These are phyloP conservation scores for Sycophaga agraensis DNA, from an alignment of 1,140 invertebrate species.

Conservation along the genomic window DNA sequence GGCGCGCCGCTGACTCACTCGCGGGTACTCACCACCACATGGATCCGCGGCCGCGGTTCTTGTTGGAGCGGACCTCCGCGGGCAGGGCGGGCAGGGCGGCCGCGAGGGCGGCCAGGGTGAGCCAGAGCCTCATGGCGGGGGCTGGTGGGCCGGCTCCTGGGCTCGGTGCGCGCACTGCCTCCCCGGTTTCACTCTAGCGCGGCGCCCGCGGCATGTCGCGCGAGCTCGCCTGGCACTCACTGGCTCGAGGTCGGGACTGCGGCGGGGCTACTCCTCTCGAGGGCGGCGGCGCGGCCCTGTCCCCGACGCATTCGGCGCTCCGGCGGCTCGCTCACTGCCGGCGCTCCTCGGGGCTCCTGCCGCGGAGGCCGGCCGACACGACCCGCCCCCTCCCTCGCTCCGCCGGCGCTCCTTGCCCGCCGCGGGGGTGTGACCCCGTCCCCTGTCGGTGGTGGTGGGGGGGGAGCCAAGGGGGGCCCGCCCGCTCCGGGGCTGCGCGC, in stretches of 20 bases:
- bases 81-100: constrained; percentile 42
- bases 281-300: background rate
- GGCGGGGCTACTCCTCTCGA: no score
- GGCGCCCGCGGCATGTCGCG: background rate
- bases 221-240: no score
- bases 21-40: constrained; percentile 64
- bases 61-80: constrained; percentile 52
- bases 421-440: background rate
- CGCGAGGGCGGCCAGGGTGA: constrained; percentile 44
- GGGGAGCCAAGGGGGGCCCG: background rate
- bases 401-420: constrained; percentile 13
- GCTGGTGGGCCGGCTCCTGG: background rate
- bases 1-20: no score
- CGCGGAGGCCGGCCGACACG: constrained; percentile 26
- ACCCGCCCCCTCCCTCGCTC: constrained; percentile 28
- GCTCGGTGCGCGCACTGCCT: no score
- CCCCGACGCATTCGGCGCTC: constrained; percentile 17
- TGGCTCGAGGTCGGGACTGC: no score
- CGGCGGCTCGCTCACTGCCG: constrained; percentile 23
- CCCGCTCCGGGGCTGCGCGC: no score
- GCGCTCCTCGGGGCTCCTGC: background rate
- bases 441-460: background rate
- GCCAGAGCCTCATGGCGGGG: constrained; percentile 47
- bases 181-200: background rate
- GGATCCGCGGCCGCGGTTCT: constrained; percentile 60